Base-by-base conservation (phyloP, 2,888 invertebrate genomes). In the Cheilosia impressa region DNA sequence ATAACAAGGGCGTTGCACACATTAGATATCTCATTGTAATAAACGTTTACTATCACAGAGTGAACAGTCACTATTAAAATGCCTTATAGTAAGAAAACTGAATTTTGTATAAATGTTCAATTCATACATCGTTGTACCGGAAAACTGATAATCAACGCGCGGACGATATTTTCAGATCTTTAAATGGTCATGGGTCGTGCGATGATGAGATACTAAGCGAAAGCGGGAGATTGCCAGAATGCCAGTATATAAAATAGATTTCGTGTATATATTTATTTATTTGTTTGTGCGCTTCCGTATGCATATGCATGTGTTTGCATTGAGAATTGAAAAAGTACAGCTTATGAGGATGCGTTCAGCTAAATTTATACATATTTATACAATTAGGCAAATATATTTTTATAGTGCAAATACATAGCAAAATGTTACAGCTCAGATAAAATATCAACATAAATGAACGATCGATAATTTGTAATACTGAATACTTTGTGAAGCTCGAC, bases 101-200 rank as follows among this genome's bases (percentile, higher is more conserved):
- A 55, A 34, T 57, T 47, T 45, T 27, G 27, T 22, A 50, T 47
- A 9, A 4, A 41, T 22, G 9, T 31, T 45, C 19, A 15, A 50
- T 7, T 34, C 43, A 50, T 15, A 19, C 19, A 19, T 47, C 60
- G 15, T 45, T 41, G 68, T 27, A 71, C 45, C 22, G 63, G 50
- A 72, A 81, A 62, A 72, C 81, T 85, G 85, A 85, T 85, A 85
- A 85, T 72, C 52, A 81, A 76, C 47, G 24, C 53, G 52, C 19
- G 47, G 31, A 41, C 72, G 43, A 45, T 62, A 47, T 63, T 72
- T 57, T 53, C 38, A 66, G 57, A 76, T 84, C 53, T 71, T 71
- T 60, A 65, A 80, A 50, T 69, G 80, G 66, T 81, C 85, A 85
- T 77, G 85, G 85, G 85, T 85, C 81, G 62, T 38, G 45, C 34